These are phyloP conservation scores for Asarcornis scutulata DNA, from an alignment of 2,113 vertebrate genomes.

Conservation along the genomic window DNA sequence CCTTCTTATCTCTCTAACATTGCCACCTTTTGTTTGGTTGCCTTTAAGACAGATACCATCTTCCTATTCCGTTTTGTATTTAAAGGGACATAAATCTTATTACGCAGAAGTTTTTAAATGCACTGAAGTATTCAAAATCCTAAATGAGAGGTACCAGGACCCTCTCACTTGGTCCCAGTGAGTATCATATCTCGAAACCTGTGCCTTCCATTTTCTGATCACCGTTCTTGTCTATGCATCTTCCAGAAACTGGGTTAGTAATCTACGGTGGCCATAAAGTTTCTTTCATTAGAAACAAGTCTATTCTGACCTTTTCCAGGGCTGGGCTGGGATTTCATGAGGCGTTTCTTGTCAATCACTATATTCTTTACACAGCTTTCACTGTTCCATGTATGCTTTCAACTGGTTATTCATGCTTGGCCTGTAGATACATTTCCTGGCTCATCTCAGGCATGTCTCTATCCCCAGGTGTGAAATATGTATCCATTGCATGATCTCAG, in stretches of 20 bases:
- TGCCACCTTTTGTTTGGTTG: not conserved
- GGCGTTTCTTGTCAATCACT: conserved; percentile 28
- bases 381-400: conserved; percentile 24
- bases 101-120: not conserved
- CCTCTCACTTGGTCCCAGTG: not conserved
- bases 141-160: not conserved
- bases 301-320: conserved; percentile 29
- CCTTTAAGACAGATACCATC: not conserved
- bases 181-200: not conserved
- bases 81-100: not conserved
- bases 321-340: conserved; percentile 28
- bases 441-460: conserved; percentile 64
- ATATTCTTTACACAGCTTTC: conserved; percentile 4
- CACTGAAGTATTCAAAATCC: not conserved
- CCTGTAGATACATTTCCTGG: conserved; percentile 63
- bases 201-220: not conserved
- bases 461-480: conserved; percentile 58
- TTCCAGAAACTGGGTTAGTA: not conserved
- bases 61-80: not conserved
- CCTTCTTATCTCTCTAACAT: not conserved
- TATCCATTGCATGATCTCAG: conserved; percentile 46
- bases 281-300: conserved; percentile 8
- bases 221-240: not conserved
- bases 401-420: conserved; percentile 39
- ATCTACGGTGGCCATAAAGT: not conserved